phyloP scores from a whole-genome alignment of 2,888 invertebrate species.

The Netelia virgata region DNA sequence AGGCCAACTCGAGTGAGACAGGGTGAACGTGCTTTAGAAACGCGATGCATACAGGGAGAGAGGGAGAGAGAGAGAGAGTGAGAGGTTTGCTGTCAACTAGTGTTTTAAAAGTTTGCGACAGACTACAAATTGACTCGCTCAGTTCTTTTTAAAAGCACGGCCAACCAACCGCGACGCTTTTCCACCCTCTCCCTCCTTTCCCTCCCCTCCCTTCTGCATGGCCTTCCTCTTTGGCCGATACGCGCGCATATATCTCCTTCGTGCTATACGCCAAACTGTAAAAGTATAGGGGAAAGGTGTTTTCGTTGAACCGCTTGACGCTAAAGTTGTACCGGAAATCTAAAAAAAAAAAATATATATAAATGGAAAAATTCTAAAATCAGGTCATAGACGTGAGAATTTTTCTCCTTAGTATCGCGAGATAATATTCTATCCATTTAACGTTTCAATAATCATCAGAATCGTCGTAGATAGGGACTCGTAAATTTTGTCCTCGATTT shows the following conservation, averaged over 20 bases:
- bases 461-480: too few species aligned
- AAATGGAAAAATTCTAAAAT: too few species aligned
- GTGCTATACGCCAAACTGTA: conserved; percentile 27
- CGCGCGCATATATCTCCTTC: conserved; percentile 49
- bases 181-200: conserved; percentile 65
- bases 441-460: too few species aligned
- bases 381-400: too few species aligned
- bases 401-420: too few species aligned
- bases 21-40: conserved; percentile 38
- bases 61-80: conserved; percentile 71
- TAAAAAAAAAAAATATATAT: too few species aligned
- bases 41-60: conserved; percentile 43
- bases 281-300: not conserved
- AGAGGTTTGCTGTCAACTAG: conserved; percentile 83
- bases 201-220: conserved; percentile 12
- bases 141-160: conserved; percentile 84
- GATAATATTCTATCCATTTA: too few species aligned
- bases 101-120: conserved; percentile 85
- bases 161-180: conserved; percentile 80
- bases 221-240: conserved; percentile 15
- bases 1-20: conserved; percentile 41
- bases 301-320: too few species aligned
- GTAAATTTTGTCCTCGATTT: too few species aligned
- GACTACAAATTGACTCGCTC: conserved; percentile 85
- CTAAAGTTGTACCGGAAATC: too few species aligned